Evolutionary conservation across 2,113 vertebrate genomes (phyloP), one percentile per base, ranked within the genome.

Genomic region (Lamprologus sp.): DNA sequence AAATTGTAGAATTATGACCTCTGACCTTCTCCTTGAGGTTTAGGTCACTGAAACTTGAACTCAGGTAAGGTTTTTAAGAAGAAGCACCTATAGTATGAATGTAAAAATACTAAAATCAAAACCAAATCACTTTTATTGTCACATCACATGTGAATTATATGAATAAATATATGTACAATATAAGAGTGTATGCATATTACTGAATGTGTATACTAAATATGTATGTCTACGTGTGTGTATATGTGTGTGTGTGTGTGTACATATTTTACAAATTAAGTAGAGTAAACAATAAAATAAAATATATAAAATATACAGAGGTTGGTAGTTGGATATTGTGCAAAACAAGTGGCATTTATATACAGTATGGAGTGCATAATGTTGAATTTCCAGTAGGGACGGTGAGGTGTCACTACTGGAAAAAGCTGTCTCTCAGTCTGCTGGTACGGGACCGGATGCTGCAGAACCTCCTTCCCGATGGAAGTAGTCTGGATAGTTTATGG

Each of bases 161-260:
- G 49, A 51, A 51, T 51, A 51, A 51, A 51, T 51, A 19, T 54
- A 54, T 23, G 10, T 54, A 54, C 53, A 54, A 54, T 7, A 54
- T 54, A 12, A 54, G 2, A 54, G 53, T 54, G n/a, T 54, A 54
- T 23, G 53, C 53, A 54, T 54, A 53, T 53, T 54, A 12, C 53
- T 54, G 1, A 23, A 54, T 54, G n/a, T 54, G 6, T 54, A 54
- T 54, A 23, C 51, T 54, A 21, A 54, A 54, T 54, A 54, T 54
- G 51, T 54, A 12, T 21, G n/a, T 54, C 51, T 54, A 21, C 3
- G 2, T 23, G n/a, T 12, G 51, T 54, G n/a, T n/a, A 2, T 19
- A 2, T 21, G 0, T n/a, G 0, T 51, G 5, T 51, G 12, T 37
- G 10, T 12, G 4, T 54, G 0, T 49, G 1, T 10, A 54, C n/a